Conservation (phyloP, 2,888 invertebrate genomes). For the Epiblema foenella region DNA sequence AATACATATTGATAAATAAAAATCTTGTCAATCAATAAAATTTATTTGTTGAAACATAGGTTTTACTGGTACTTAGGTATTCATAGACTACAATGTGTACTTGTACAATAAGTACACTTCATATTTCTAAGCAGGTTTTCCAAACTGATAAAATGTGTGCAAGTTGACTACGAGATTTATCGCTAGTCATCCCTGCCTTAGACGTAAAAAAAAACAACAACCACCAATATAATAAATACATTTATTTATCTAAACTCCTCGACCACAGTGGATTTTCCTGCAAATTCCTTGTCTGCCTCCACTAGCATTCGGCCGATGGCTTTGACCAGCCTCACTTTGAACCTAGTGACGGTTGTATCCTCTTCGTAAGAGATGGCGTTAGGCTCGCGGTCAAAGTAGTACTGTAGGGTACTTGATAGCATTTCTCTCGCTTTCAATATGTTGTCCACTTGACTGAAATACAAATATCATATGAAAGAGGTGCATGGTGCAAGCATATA, state of each 20-base stretch:
- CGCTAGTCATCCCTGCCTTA: background rate
- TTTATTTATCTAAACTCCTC: conserved; percentile 27
- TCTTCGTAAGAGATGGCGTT: conserved; percentile 60
- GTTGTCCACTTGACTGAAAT: conserved; percentile 80
- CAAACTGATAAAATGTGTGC: too few species aligned
- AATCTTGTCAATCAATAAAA: too few species aligned
- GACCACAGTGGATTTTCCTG: conserved; percentile 45
- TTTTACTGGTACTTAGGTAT: too few species aligned
- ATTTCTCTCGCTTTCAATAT: conserved; percentile 75
- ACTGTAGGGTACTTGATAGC: conserved; percentile 78
- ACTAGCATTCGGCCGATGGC: conserved; percentile 65
- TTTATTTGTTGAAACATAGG: too few species aligned
- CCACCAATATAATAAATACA: background rate
- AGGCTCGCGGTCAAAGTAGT: conserved; percentile 75
- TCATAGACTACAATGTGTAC: too few species aligned
- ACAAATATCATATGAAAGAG: background rate
- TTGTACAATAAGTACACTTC: too few species aligned
- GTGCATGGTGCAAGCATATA: too few species aligned
- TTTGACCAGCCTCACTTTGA: conserved; percentile 67
- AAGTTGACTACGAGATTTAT: too few species aligned
- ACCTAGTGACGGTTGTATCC: conserved; percentile 55
- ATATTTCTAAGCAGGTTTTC: too few species aligned
- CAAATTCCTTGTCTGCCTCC: conserved; percentile 60
- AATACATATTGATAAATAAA: too few species aligned
- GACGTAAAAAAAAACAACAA: background rate